phyloP scores from a whole-genome alignment of 2,888 invertebrate species.

The Nemoura dubitans region DNA sequence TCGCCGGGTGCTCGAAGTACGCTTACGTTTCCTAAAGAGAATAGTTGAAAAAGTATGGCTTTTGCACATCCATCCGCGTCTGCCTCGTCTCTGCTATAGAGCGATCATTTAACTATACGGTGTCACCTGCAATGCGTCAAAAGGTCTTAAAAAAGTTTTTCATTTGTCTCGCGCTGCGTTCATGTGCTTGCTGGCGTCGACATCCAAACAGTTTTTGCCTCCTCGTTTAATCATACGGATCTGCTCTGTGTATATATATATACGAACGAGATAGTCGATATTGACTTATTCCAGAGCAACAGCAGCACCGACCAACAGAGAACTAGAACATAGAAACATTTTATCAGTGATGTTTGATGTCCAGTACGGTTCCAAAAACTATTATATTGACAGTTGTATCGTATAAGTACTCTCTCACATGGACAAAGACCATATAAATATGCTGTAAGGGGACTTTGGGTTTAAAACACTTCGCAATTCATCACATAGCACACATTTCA shows the following conservation, averaged over 20 bases:
- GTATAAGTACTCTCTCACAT: too few species aligned
- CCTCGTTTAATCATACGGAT: background rate
- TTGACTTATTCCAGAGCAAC: background rate
- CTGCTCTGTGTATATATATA: too few species aligned
- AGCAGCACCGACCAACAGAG: too few species aligned
- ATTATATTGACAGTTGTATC: too few species aligned
- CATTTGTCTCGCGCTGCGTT: background rate
- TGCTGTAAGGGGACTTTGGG: too few species aligned
- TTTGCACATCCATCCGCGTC: background rate
- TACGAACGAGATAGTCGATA: background rate
- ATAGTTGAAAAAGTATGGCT: background rate
- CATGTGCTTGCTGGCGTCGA: background rate
- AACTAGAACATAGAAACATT: too few species aligned
- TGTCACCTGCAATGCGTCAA: slow-evolving; percentile 12
- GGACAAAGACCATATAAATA: too few species aligned
- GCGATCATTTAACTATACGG: slow-evolving; percentile 4
- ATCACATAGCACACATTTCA: too few species aligned
- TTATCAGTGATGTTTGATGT: background rate
- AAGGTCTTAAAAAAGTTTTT: slow-evolving; percentile 2
- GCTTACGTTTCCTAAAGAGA: background rate
- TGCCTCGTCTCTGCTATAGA: background rate
- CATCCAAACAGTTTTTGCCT: background rate
- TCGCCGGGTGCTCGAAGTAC: background rate
- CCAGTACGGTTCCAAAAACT: background rate
- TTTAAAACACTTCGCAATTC: too few species aligned